Evolutionary conservation across 2,797 vertebrate species (phyloP), one percentile per base, ranked within the genome.

Genomic region (Bryconaethiops microstoma): DNA sequence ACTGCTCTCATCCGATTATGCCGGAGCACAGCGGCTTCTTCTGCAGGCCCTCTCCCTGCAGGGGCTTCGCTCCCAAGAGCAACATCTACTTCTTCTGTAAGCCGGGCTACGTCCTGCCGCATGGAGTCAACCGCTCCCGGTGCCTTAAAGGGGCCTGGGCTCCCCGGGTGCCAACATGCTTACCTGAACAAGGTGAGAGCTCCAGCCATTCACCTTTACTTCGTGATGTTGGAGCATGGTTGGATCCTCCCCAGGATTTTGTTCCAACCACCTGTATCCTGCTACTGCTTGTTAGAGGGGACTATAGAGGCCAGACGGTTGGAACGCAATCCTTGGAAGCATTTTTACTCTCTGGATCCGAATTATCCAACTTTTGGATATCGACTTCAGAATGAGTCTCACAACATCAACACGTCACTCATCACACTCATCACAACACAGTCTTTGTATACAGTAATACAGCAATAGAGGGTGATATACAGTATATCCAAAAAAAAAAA

Each of bases 11-110:
- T 71, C 94, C 94, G 0, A 76, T 94, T 81, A 77, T 93, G 5
- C 89, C 89, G 0, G 93, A 93, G 60, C 92, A 94, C 14, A 93
- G 90, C 1, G 90, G 93, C 6, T 94, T 94, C 88, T 92, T 87
- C 76, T 95, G 94, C 1, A 90, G 92, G 0, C 89, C 91, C 0
- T 92, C 93, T 6, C 94, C 93, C 0, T 94, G 93, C 65, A 78
- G 85, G 13, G 93, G 93, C 1, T 95, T 94, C 83, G 86, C 88
- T 52, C 90, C 80, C 0, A 92, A 78, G 77, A 93, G 74, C 78
- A 68, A 82, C 75, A 89, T 95, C 83, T 88, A 86, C 13, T 86
- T 92, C 83, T 93, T 92, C 90, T 95, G 94, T 2, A 92, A 93
- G 83, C 74, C 91, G 0, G 92, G 93, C 0, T 94, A 88, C 81